A percentile compares a stretch with the other conserved stretches of the same genome.
Conservation (phyloP, 2,113 vertebrate genomes). For the Conger conger region DNA sequence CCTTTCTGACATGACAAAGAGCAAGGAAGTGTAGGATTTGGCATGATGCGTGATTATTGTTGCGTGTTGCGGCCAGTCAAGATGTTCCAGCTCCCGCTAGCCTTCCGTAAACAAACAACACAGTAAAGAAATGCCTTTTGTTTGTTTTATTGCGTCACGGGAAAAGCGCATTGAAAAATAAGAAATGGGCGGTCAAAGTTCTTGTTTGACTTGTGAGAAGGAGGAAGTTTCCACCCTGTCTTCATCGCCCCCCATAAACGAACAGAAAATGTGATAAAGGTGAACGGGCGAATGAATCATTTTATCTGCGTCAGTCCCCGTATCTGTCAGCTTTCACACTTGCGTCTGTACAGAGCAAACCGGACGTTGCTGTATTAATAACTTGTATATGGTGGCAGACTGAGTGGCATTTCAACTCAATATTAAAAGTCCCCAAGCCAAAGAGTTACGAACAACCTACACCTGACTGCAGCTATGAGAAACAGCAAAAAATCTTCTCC, state of each 20-base stretch:
- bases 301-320: neutral
- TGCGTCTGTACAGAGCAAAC: neutral
- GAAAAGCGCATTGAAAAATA: neutral
- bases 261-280: neutral
- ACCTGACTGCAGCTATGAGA: neutral
- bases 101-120: neutral
- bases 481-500: neutral
- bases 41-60: neutral
- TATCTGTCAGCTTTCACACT: neutral
- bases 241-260: neutral
- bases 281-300: neutral
- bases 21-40: neutral
- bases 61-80: neutral
- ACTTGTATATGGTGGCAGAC: too few species aligned
- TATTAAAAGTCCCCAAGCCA: too few species aligned
- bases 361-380: too few species aligned
- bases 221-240: neutral
- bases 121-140: neutral
- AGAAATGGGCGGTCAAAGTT: neutral
- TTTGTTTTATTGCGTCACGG: neutral
- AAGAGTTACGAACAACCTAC: too few species aligned
- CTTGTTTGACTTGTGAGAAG: neutral
- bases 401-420: too few species aligned
- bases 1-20: neutral
- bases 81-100: neutral